Conservation (phyloP, 2,113 vertebrate species). For the Helogale parvula region DNA sequence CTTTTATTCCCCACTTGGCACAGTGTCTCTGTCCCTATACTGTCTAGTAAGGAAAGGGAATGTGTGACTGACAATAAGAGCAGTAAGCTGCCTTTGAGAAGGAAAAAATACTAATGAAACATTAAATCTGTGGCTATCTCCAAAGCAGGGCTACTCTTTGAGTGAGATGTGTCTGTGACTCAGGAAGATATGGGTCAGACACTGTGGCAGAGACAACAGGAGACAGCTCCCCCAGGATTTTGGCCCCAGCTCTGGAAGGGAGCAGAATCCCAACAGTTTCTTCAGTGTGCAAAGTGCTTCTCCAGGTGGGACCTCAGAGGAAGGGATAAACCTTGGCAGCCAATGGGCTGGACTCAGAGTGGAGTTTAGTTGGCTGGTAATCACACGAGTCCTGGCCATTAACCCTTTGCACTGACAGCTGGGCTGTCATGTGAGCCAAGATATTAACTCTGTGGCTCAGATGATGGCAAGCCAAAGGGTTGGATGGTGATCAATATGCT, state of each 20-base stretch:
- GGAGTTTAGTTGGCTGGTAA: not conserved
- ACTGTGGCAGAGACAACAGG: not conserved
- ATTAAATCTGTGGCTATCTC: not conserved
- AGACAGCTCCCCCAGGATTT: not conserved
- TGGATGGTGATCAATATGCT: not conserved
- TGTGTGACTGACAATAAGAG: not conserved
- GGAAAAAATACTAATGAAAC: not conserved
- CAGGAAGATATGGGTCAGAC: not conserved
- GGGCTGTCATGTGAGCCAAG: not conserved
- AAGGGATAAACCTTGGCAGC: not conserved
- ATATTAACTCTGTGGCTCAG: not conserved
- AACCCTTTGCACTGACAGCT: not conserved
- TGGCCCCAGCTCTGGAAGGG: not conserved
- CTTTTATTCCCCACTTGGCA: not conserved
- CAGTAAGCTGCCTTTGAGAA: not conserved
- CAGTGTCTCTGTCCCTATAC: not conserved
- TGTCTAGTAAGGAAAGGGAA: not conserved
- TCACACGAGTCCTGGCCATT: not conserved
- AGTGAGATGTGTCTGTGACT: not conserved
- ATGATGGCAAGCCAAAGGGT: not conserved
- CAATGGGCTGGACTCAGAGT: not conserved
- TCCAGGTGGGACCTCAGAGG: not conserved
- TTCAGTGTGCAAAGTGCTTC: not conserved
- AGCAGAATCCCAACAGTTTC: not conserved
- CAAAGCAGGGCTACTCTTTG: not conserved